Percentiles rank a stretch among this genome's conserved stretches.
These are phyloP conservation scores for Nemotelus nigrinus DNA, from an alignment of 2,888 invertebrate species.

Conservation along the genomic window DNA sequence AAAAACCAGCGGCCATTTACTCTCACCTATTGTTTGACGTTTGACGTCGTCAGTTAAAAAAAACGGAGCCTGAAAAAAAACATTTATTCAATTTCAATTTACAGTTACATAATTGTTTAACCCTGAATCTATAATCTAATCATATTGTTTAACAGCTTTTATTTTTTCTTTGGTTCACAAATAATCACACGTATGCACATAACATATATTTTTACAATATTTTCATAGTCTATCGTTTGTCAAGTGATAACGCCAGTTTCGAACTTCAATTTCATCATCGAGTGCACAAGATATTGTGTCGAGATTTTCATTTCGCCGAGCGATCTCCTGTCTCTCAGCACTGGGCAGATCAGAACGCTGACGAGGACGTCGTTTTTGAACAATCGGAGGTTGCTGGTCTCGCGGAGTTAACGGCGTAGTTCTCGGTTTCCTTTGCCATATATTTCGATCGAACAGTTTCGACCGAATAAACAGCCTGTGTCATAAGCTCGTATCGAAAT, in stretches of 20 bases:
- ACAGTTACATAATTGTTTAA: no score
- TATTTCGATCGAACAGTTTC: slow-evolving; percentile 52
- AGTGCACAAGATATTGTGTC: slow-evolving; percentile 48
- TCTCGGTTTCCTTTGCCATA: slow-evolving; percentile 38
- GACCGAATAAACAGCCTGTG: slow-evolving; percentile 63
- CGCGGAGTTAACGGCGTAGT: slow-evolving; percentile 10
- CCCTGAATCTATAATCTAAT: no score
- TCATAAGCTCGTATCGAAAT: slow-evolving; percentile 56
- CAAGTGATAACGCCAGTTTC: slow-evolving; percentile 65
- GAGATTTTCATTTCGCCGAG: slow-evolving; percentile 41
- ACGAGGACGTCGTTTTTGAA: slow-evolving; percentile 23
- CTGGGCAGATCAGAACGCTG: slow-evolving; percentile 34
- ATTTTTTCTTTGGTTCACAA: slow-evolving; percentile 18
- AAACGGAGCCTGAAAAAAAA: no score
- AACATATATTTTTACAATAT: background rate
- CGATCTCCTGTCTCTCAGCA: background rate
- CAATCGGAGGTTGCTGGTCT: slow-evolving; percentile 12
- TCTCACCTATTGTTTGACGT: no score
- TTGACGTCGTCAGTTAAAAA: no score
- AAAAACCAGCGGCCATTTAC: no score
- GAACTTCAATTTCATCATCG: slow-evolving; percentile 60
- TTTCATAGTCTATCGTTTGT: slow-evolving; percentile 62
- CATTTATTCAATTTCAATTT: no score
- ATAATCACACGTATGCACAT: slow-evolving; percentile 10
- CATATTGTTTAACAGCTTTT: no score